Base-by-base conservation (phyloP, 2,888 invertebrate genomes). In the Drosophila affinis region DNA sequence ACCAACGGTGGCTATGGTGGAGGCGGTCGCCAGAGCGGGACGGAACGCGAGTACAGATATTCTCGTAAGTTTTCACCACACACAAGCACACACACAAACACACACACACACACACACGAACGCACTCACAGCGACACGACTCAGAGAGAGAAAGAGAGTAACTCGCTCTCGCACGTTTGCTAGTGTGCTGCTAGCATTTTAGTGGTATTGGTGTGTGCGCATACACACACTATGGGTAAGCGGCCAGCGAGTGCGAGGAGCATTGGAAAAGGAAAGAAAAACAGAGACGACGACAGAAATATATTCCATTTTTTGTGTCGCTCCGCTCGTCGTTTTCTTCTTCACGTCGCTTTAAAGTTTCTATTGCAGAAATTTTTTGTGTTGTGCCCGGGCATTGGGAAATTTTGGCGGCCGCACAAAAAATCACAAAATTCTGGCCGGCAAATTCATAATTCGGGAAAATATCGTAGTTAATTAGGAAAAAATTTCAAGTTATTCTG, bases 301-400 rank as follows among this genome's bases (percentile, higher is more conserved):
- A 86, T 82, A 82, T 82, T 82, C 73, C 80, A 82, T 84, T 89
- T 90, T 83, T 73, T 84, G 65, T 64, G 64, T 71, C 53, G 61
- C 56, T 72, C 88, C 81, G 90, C 87, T 90, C 88, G 90, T 89
- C 88, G 88, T 83, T 83, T 83, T 83, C 87, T 86, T 86, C 89
- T 88, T 89, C 90, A 90, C 85, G 87, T 90, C 90, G 91, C 85
- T 88, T 90, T 87, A 88, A 90, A 90, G 91, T 91, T 90, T 91
- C 89, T 87, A 87, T 89, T 89, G 88, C 89, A 90, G 87, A 88
- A 85, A 80, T 88, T 88, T 77, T 76, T 87, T 84, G 84, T 88
- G 81, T 87, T 79, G 79, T 63, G 76, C 58, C 58, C 54, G 24
- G 47, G 72, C 57, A 57, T 82, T 90, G 86, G 81, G 56, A 52